These are phyloP conservation scores for Apteryx mantelli DNA, from an alignment of 2,113 vertebrate species.

Conservation along the genomic window DNA sequence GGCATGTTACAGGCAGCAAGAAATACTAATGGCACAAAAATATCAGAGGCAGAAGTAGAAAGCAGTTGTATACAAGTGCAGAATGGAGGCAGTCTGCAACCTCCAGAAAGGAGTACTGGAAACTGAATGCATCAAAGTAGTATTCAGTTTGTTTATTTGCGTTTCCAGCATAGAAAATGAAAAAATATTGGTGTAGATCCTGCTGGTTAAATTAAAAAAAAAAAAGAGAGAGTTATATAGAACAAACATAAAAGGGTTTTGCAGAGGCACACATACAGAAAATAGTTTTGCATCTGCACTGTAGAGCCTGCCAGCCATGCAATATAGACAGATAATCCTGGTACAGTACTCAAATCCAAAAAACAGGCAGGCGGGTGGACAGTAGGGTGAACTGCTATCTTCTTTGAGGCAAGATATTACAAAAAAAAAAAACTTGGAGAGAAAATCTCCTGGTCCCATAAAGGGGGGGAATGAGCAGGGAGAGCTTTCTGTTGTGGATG, in stretches of 20 bases:
- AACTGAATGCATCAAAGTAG: not conserved
- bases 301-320: not conserved
- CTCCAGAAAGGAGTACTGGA: not conserved
- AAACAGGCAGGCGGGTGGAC: not conserved
- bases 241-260: not conserved
- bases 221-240: not conserved
- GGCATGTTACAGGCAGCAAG: not conserved
- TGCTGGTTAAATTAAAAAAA: not conserved
- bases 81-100: not conserved
- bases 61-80: not conserved
- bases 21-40: not conserved
- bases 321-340: not conserved
- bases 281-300: not conserved
- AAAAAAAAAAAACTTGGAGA: not conserved
- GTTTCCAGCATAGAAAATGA: not conserved
- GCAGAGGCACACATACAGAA: not conserved
- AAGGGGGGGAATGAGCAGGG: slow-evolving; percentile 12
- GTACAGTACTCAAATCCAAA: too few species aligned
- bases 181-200: not conserved
- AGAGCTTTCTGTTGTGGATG: not conserved
- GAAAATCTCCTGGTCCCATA: not conserved
- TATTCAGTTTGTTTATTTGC: not conserved
- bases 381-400: not conserved
- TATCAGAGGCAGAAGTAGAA: not conserved
- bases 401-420: not conserved